Percentiles rank a stretch among this genome's conserved stretches.
phyloP scores from a whole-genome alignment of 2,888 invertebrate genomes.

The Melipona bicolor region DNA sequence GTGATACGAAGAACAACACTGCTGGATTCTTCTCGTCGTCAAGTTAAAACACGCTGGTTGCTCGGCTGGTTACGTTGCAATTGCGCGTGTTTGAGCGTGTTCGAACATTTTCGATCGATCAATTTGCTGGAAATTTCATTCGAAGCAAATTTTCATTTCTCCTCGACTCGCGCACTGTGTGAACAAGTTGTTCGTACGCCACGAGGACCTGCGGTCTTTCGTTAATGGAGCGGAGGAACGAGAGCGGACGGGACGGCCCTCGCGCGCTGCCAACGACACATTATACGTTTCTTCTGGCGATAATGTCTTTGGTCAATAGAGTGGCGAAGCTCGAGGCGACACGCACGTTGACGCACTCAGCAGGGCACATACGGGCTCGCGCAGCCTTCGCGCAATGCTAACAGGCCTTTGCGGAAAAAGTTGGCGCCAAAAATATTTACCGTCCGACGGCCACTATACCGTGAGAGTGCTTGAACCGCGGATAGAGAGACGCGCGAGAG shows the following conservation, averaged over 20 bases:
- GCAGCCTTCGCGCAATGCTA: conserved; percentile 69
- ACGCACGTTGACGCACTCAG: conserved; percentile 65
- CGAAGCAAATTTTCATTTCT: too few relatives aligned
- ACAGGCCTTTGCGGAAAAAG: conserved; percentile 74
- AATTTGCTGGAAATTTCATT: too few relatives aligned
- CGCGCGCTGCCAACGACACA: conserved; percentile 44
- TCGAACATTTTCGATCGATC: too few relatives aligned
- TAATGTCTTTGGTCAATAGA: conserved; percentile 79
- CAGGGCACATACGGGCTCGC: conserved; percentile 48
- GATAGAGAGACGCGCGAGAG: conserved; percentile 36
- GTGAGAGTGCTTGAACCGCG: conserved; percentile 53
- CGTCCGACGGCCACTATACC: conserved; percentile 68
- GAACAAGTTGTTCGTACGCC: conserved; percentile 43
- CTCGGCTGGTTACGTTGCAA: too few relatives aligned
- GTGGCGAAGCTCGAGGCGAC: conserved; percentile 64
- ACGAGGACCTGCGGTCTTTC: conserved; percentile 29
- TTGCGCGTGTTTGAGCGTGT: too few relatives aligned
- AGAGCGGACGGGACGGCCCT: conserved; percentile 13
- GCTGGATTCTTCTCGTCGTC: conserved; percentile 28
- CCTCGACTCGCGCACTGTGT: not conserved
- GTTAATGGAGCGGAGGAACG: conserved; percentile 50
- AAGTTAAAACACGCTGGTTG: not conserved
- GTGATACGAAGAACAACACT: conserved; percentile 13
- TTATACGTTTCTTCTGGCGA: conserved; percentile 66
- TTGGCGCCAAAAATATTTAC: conserved; percentile 82